Evolutionary conservation across 2,113 vertebrate genomes (phyloP), one percentile per base, ranked within the genome.

Genomic region (Raja brachyura): DNA sequence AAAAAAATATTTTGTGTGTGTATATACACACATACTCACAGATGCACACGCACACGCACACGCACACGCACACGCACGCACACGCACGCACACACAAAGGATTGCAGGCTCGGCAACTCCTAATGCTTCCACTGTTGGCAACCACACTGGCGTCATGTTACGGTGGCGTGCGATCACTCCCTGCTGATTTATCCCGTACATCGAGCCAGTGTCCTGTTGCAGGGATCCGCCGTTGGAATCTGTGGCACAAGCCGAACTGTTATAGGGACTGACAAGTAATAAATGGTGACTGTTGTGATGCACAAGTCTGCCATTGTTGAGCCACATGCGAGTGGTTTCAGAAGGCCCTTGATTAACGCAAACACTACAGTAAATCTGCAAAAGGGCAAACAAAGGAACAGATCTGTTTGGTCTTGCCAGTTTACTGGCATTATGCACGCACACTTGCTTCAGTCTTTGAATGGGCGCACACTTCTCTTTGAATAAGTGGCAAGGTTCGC

Each of bases 351-450:
- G 95, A 95, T 96, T 96, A 95, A 95, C 94, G 95, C 95, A 94
- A 94, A 95, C 95, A 95, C 95, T 96, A 95, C 94, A 95, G 94
- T 95, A 95, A 96, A 96, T 96, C 95, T 95, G 95, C 95, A 95
- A 96, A 96, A 48, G 39, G 66, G 93, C 22, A 63, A 93, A 93
- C 73, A 93, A 94, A 94, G 90, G 93, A 56, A 11, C 68, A 95
- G 95, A 94, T 94, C 95, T 95, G 95, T 96, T 96, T 96, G 96
- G 95, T 94, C 95, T 93, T 96, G 96, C 96, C 96, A 96, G 96
- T 95, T 48, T 95, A 95, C 95, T 93, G 95, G 95, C 95, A 96
- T 96, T 96, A 96, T 95, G 95, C 95, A 96, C 96, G 96, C 96
- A 96, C 96, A 96, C 96, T 95, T 94, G 94, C 95, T 94, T 93